These are phyloP conservation scores for Zaprionus vittiger DNA, from an alignment of 1,140 invertebrate genomes.

Conservation along the genomic window DNA sequence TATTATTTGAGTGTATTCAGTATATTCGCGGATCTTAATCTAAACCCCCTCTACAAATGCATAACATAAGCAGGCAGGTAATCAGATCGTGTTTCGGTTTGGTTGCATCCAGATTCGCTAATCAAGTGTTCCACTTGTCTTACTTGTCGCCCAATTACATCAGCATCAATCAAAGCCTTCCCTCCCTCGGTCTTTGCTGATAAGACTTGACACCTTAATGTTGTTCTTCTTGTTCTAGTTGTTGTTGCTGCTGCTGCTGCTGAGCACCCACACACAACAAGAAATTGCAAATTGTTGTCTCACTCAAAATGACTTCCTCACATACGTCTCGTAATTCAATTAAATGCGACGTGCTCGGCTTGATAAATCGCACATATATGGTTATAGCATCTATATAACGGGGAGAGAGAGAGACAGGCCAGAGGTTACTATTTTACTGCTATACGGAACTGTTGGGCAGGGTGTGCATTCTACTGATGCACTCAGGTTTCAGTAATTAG, in stretches of 20 bases:
- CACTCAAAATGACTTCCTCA: slow-evolving; percentile 31
- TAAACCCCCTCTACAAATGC: background rate
- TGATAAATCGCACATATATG: slow-evolving; percentile 39
- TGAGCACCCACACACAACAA: slow-evolving; percentile 27
- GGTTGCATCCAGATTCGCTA: slow-evolving; percentile 26
- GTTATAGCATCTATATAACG: slow-evolving; percentile 20
- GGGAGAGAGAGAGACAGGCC: background rate
- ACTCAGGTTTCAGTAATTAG: background rate
- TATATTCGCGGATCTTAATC: background rate
- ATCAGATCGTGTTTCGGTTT: slow-evolving; percentile 47
- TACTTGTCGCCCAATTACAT: slow-evolving; percentile 42
- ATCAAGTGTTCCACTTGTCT: slow-evolving; percentile 54
- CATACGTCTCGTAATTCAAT: slow-evolving; percentile 40
- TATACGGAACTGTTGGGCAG: background rate
- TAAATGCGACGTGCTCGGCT: slow-evolving; percentile 38
- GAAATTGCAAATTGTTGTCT: slow-evolving; percentile 34
- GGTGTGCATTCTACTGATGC: background rate
- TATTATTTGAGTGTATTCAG: background rate
- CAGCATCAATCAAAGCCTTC: slow-evolving; percentile 55
- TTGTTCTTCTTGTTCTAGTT: background rate
- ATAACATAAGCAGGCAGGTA: slow-evolving; percentile 13
- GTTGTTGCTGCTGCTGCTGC: background rate
- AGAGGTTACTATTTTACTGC: slow-evolving; percentile 8
- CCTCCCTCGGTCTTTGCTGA: slow-evolving; percentile 15
- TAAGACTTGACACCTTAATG: slow-evolving; percentile 49